Evolutionary conservation across 2,113 vertebrate species (phyloP), one percentile per base, ranked within the genome.

Genomic region (Sinocyclocheilus anshuiensis): DNA sequence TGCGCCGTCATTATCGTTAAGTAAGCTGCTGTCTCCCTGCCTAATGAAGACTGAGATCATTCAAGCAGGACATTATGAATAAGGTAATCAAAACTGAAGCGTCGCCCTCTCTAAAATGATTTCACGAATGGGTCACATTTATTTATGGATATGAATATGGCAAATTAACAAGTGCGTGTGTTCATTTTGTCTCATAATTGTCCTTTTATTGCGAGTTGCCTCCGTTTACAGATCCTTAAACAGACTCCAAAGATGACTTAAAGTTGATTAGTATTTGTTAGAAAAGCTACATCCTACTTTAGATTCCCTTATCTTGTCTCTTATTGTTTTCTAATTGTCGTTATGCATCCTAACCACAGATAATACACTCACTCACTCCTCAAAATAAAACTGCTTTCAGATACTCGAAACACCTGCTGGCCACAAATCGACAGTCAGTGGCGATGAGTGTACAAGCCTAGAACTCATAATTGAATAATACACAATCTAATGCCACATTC

Each of bases 1-100:
- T 53, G 84, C 24, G 48, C 53, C 48, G 33, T 89, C 79, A 87
- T 87, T 89, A 87, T 87, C 86, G 82, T 87, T 89, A 87, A 83
- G 72, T 45, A 85, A 59, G 65, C 88, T n/a, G 63, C 80, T 53
- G 80, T 82, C 80, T 67, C 63, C 26, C 80, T 18, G 63, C 65
- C 16, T 82, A 82, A 82, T 82, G 80, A 82, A 82, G 80, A 82
- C 63, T 67, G 45, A 67, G 48, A 82, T 53, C 80, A 20, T 36
- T 82, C 80, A 50, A 71, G 80, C 80, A 50, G 63, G 80, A 82
- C 80, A 82, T 82, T 82, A 53, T 82, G 80, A 82, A 82, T 82
- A 67, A 67, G 80, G 61, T 33, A 82, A 82, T 82, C 80, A 82
- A 82, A 82, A 36, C 26, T 71, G 80, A 82, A 82, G 80, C 26